Base-by-base conservation (phyloP, 1,140 invertebrate genomes). In the Carcinoscorpius rotundicauda region DNA sequence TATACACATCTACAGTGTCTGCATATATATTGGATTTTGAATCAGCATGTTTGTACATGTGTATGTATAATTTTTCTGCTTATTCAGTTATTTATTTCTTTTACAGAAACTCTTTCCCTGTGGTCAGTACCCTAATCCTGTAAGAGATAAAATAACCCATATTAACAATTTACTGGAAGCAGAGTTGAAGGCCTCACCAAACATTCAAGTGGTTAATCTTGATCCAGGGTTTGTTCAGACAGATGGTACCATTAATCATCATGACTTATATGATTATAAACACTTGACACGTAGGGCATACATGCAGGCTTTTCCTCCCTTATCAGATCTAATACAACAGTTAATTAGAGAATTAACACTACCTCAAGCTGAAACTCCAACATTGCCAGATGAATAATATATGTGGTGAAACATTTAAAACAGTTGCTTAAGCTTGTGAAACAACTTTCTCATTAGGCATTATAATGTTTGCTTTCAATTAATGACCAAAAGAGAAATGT, bases 181-280 rank as follows among this genome's bases (percentile, higher is more conserved):
- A 69, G 80, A 82, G 73, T 76, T 87, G 58, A 73, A 79, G 55
- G 80, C 78, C 62, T 77, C 83, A 71, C 76, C 80, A 5, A 76
- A 83, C 73, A 82, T 85, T 48, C 87, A 87, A 77, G 80, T 87
- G 63, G 82, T 89, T 57, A 76, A 78, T 66, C 86, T 88, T 69
- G 87, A 89, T 72, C 85, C 87, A 72, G 85, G 85, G 49, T 82
- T 89, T 70, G 81, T 92, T 53, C 84, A 87, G 72, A 79, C 80
- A 56, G 87, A 91, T 77, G 88, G 87, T 6, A 84, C 82, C 49
- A 91, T 94, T 64, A 87, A 85, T 74, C 87, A 89, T 73, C 85
- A 85, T 72, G 91, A 93, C 74, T 89, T 94, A 87, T 84, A 86
- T 73, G 92, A 95, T 77, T 94, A 91, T 77, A 81, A 93, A 51